Evolutionary conservation across 2,113 vertebrate species (phyloP), one percentile per base, ranked within the genome.

Genomic region (Prunella fulvescens): DNA sequence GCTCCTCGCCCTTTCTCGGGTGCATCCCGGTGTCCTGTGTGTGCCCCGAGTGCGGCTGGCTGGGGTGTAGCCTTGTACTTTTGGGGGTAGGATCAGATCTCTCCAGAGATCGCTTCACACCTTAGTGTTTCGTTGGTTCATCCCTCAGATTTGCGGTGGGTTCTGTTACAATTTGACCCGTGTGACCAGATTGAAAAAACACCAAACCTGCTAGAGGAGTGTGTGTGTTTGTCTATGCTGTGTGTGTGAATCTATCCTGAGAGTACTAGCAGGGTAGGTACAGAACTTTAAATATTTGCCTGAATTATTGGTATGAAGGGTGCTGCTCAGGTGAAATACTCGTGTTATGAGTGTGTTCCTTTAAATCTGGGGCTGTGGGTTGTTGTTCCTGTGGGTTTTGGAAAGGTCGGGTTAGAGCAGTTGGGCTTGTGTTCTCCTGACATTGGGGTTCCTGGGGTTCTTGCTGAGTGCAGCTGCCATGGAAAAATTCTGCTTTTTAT

Each of bases 161-260:
- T 22, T 39, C 20, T 29, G 1, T 13, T 40, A 12, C 9, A n/a
- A 0, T 60, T 65, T 65, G n/a, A 9, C 17, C 18, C 31, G 0
- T 28, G 25, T 44, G 45, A 35, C 11, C 14, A 9, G 8, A 12
- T 18, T 9, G 8, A 16, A 19, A 48, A 72, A 40, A 7, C 8
- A 17, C 17, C 17, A 12, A 39, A 11, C 0, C 11, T 29, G 22
- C 1, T n/a, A 1, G n/a, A 17, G 7, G 1, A 0, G 1, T 14
- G 4, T 6, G 2, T 42, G 11, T 53, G 9, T 47, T 19, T 44
- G 16, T 51, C 12, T 51, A 0, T 61, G 20, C 26, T 19, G 1
- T 7, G 3, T 39, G 15, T 62, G 6, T 47, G n/a, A 40, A 44
- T 18, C 29, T 10, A 6, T 7, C 4, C 29, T 19, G 29, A 5